Evolutionary conservation across 2,888 invertebrate species (phyloP), one percentile per base, ranked within the genome.

Genomic region (Agriopis marginaria): DNA sequence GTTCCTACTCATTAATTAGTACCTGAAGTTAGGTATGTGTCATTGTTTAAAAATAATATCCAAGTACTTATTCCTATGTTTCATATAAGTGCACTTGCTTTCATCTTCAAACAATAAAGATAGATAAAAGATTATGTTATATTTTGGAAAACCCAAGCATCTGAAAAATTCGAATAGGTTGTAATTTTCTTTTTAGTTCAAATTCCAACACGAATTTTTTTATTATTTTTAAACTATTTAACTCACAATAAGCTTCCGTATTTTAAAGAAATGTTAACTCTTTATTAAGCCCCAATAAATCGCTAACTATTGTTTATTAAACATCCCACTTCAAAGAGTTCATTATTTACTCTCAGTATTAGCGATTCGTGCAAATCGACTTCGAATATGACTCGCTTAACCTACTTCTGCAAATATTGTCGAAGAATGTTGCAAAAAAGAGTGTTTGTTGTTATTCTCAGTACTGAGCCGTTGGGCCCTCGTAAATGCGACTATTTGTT

Each of bases 401-500:
- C 81, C 82, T 81, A 79, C 75, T 79, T 84, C 66, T 50, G 51
- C 32, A 61, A 51, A 68, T 53, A 82, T 79, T 81, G 74, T 72
- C 62, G 66, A 62, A 71, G 73, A 76, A 71, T 65, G 71, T 73
- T 61, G 73, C 77, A 79, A 79, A 81, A 80, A 81, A 77, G 72
- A 72, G 66, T 83, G 75, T 79, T 79, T 81, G 76, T 76, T 74
- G 66, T 74, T 72, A 73, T 80, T 82, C 81, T 79, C 71, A 77
- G 78, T 81, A 79, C 75, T 70, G 63, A 79, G 75, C 74, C 77
- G n/a, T 3, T 32, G 32, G 32, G 11, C 11, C 45, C 44, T 58
- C 73, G 71, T 76, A 67, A 74, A 73, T 77, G 75, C 75, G 71
- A 78, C 75, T 78, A 78, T 82, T 70, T 70, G 65, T 44, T 49